Base-by-base conservation (phyloP, 1,140 invertebrate species). In the Piezodorus guildinii region DNA sequence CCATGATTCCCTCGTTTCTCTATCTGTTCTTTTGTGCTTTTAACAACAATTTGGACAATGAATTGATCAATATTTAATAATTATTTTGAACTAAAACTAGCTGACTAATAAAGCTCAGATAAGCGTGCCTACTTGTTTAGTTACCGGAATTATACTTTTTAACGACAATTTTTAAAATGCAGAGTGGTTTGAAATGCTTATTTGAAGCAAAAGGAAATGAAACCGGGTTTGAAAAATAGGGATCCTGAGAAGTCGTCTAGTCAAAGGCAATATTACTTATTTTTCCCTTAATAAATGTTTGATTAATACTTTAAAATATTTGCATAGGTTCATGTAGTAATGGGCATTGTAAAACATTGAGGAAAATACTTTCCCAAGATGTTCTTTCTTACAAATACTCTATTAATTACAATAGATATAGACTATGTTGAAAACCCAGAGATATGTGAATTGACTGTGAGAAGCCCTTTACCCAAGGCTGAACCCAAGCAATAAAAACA, bases 41-140 rank as follows among this genome's bases (percentile, higher is more conserved):
- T 39, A 60, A 39, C 4, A 39, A 60, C 10, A 12, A 8, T 39
- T 60, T 60, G 39, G 27, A 39, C 30, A 44, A 60, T 44, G 4
- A 60, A 9, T 51, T 51, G 43, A 56, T 56, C 15, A 56, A 19
- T 56, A 23, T 1, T 25, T 25, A 23, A 23, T 56, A 23, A 56
- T 56, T 25, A 56, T 25, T 23, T 56, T 56, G 4, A 23, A 56
- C 23, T 56, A 59, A 62, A 49, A 66, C 23, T 65, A 71, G 46
- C 23, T 49, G 45, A 43, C 62, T 63, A 63, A 64, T 64, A 64
- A 64, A 64, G 63, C 63, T 64, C 63, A 30, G 30, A 39, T 64
- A 64, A 64, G 63, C 63, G 63, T 64, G 63, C 63, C 63, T 52
- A 46, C 61, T 62, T 52, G 10, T 39, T 19, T 21, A 51, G 49